phyloP scores from a whole-genome alignment of 2,113 vertebrate species.

The Carassius gibelio region DNA sequence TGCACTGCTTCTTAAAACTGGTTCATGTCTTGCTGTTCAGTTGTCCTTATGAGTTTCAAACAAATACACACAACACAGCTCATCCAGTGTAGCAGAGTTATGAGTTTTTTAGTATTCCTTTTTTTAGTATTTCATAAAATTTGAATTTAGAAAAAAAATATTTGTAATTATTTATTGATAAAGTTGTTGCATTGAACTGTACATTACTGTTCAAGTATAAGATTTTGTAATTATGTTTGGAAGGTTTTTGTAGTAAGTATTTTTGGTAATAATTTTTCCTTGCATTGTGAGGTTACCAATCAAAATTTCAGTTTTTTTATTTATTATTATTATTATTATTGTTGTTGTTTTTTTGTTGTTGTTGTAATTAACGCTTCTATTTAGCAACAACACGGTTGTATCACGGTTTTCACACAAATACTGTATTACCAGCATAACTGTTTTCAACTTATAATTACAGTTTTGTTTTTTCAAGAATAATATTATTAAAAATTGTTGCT shows the following conservation, averaged over 20 bases:
- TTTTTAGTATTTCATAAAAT: background rate
- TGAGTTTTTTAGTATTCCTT: background rate
- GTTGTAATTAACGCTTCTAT: too few relatives aligned
- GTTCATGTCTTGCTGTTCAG: background rate
- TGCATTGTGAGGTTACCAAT: too few relatives aligned
- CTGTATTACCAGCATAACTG: too few relatives aligned
- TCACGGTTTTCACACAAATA: background rate
- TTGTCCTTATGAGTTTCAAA: background rate
- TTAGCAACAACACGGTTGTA: background rate
- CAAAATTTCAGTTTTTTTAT: too few relatives aligned
- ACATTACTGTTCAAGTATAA: background rate
- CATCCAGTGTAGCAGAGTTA: background rate
- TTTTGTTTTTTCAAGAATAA: background rate
- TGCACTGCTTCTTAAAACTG: background rate
- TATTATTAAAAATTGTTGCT: background rate
- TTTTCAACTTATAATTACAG: background rate
- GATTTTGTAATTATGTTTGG: background rate
- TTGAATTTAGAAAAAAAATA: too few relatives aligned
- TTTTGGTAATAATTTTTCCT: too few relatives aligned
- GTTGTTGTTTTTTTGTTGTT: too few relatives aligned
- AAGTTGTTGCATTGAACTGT: background rate
- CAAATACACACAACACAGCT: background rate
- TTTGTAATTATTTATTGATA: background rate
- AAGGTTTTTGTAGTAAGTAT: background rate
- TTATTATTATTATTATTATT: too few relatives aligned